phyloP scores from a whole-genome alignment of 2,113 vertebrate genomes.

The Anoura caudifer region DNA sequence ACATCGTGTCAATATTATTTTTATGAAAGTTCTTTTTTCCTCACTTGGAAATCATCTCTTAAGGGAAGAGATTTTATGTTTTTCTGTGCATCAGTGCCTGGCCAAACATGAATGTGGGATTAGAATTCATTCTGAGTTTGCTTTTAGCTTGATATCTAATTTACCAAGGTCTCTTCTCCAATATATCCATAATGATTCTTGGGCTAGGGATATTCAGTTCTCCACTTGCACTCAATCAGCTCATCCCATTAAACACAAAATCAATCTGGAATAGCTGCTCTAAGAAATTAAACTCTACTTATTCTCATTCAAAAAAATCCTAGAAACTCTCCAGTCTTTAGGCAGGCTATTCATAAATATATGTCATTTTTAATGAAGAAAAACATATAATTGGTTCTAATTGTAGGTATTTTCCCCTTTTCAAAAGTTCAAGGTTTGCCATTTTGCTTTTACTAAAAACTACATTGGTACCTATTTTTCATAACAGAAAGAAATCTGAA shows the following conservation, averaged over 20 bases:
- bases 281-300: conserved; percentile 49
- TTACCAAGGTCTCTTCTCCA: conserved; percentile 28
- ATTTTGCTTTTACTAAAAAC: background rate
- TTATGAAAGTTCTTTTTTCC: background rate
- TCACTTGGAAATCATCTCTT: background rate
- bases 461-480: background rate
- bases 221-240: background rate
- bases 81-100: background rate
- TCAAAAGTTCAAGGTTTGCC: background rate
- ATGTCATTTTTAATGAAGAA: conserved; percentile 14
- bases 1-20: background rate
- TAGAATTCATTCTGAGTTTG: conserved; percentile 9
- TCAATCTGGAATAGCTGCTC: background rate
- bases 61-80: background rate
- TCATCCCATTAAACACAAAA: conserved; percentile 49
- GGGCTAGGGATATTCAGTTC: background rate
- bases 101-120: background rate
- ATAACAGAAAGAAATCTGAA: background rate
- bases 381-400: conserved; percentile 40
- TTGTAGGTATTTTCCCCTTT: background rate
- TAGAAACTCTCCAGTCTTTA: background rate
- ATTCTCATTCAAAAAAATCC: background rate
- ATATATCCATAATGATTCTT: background rate
- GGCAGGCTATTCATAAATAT: background rate
- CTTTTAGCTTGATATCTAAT: conserved; percentile 42